Evolutionary conservation across 2,113 vertebrate species (phyloP).

Genomic region (Leptocoma aspasia): DNA sequence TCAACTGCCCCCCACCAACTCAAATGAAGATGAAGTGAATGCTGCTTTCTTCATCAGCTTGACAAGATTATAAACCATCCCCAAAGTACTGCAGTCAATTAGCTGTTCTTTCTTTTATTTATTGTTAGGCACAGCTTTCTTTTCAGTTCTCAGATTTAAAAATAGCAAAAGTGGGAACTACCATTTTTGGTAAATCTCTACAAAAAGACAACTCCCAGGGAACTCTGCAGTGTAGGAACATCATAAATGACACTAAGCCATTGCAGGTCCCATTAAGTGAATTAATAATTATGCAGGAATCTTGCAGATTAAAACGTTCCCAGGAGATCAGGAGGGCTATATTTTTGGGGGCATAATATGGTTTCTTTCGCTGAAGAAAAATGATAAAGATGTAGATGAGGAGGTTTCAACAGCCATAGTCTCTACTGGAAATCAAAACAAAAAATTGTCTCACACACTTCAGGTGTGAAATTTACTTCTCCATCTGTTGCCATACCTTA

Average conservation of each 20-base stretch:
- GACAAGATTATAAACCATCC: background rate
- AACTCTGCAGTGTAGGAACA: background rate
- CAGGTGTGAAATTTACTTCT: background rate
- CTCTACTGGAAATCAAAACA: background rate
- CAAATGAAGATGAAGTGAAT: background rate
- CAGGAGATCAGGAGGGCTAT: background rate
- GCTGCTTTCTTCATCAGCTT: background rate
- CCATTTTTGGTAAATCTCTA: background rate
- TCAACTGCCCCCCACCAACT: background rate
- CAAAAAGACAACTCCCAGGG: background rate
- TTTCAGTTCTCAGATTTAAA: background rate
- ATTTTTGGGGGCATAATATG: background rate
- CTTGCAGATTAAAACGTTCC: background rate
- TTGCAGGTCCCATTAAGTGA: background rate
- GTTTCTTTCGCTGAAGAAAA: background rate
- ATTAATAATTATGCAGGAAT: background rate
- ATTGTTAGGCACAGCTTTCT: background rate
- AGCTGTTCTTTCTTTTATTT: background rate
- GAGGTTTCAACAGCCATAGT: background rate
- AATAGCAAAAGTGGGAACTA: background rate
- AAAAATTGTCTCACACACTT: background rate
- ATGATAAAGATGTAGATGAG: background rate
- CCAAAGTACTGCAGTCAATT: background rate
- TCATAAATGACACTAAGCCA: background rate
- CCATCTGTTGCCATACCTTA: background rate